These are phyloP conservation scores for Acrossocheilus fasciatus DNA, from an alignment of 2,797 vertebrate species.

Conservation along the genomic window DNA sequence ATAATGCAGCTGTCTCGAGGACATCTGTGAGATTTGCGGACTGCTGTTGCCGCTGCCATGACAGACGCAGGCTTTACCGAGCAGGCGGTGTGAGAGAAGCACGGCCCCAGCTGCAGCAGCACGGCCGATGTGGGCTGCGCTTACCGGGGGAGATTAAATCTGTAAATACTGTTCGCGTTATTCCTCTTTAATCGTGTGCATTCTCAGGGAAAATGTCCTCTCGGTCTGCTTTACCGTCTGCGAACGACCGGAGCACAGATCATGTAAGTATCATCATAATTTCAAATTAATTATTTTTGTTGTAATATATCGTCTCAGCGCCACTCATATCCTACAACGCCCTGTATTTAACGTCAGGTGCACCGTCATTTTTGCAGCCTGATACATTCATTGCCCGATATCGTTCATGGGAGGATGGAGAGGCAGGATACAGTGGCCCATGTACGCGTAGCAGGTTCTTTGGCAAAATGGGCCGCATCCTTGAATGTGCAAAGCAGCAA, in stretches of 20 bases:
- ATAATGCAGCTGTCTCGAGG: conserved; percentile 77
- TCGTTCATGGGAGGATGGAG: conserved; percentile 54
- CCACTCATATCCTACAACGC: neutral
- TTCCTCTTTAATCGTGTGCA: conserved; percentile 58
- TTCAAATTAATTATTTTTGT: conserved; percentile 47
- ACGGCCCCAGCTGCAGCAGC: conserved; percentile 68
- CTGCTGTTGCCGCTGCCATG: conserved; percentile 78
- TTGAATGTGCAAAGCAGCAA: conserved; percentile 70
- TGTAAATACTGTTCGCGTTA: conserved; percentile 49
- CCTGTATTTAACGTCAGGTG: conserved; percentile 5
- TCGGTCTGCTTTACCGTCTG: conserved; percentile 87
- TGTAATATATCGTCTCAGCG: neutral
- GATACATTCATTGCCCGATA: conserved; percentile 20
- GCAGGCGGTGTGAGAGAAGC: conserved; percentile 76
- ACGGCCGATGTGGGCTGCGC: conserved; percentile 60
- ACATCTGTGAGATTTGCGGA: conserved; percentile 69
- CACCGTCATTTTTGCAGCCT: conserved; percentile 7
- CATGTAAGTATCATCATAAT: conserved; percentile 81
- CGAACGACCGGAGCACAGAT: conserved; percentile 88
- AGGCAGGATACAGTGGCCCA: conserved; percentile 28
- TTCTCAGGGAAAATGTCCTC: conserved; percentile 83
- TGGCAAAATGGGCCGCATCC: conserved; percentile 71
- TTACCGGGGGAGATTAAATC: conserved; percentile 64
- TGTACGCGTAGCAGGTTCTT: conserved; percentile 60
- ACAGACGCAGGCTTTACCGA: conserved; percentile 77